A percentile compares a stretch with the other conserved stretches of the same genome.
These are phyloP conservation scores for Malthinus seriepunctatus DNA, from an alignment of 2,888 invertebrate genomes.

Conservation along the genomic window DNA sequence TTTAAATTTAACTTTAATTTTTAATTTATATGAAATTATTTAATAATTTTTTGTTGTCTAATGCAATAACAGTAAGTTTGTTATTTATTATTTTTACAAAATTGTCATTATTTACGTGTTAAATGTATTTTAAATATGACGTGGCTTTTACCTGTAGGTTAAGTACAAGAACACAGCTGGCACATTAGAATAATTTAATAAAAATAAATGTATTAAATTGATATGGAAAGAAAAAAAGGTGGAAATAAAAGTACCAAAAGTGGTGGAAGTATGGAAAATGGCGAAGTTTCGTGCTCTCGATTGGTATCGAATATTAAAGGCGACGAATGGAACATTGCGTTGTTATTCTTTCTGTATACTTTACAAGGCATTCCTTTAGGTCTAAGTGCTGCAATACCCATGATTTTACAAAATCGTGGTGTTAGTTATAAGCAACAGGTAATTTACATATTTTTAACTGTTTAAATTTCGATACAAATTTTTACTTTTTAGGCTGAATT, in stretches of 20 bases:
- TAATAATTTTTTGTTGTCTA: no score
- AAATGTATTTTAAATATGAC: no score
- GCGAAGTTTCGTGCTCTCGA: slow-evolving; percentile 32
- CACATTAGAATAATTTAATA: background rate
- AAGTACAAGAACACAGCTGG: no score
- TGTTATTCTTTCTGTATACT: slow-evolving; percentile 90
- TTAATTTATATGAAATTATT: no score
- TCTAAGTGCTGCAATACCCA: slow-evolving; percentile 90
- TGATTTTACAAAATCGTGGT: slow-evolving; percentile 90
- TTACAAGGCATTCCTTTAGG: slow-evolving; percentile 96
- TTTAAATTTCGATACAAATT: background rate
- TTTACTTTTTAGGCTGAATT: slow-evolving; percentile 74
- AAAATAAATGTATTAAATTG: background rate
- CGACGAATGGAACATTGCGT: slow-evolving; percentile 79
- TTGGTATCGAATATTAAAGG: slow-evolving; percentile 59
- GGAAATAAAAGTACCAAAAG: slow-evolving; percentile 32
- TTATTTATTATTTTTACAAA: no score
- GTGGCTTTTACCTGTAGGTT: no score
- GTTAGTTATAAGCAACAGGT: slow-evolving; percentile 94
- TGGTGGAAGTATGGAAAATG: slow-evolving; percentile 42
- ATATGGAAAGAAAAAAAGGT: slow-evolving; percentile 34
- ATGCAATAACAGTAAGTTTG: no score
- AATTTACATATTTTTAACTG: slow-evolving; percentile 24
- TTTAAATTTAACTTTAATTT: no score
- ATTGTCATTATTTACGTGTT: no score